Percentiles rank a stretch among this genome's conserved stretches.
These are phyloP conservation scores for Acanthosepion pharaonis DNA, from an alignment of 2,888 invertebrate species.

Conservation along the genomic window DNA sequence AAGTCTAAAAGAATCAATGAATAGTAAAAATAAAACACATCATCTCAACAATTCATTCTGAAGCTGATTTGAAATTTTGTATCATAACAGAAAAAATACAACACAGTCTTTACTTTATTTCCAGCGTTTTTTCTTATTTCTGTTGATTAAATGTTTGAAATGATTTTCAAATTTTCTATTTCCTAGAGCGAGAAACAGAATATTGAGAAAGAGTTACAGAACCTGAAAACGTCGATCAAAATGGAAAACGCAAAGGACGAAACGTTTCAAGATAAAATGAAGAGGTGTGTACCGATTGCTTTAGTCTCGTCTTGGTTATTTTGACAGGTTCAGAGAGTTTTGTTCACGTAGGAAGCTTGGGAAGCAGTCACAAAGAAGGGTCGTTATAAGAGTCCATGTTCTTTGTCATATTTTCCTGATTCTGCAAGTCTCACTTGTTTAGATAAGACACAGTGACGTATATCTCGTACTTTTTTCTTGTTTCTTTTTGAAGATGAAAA, in stretches of 20 bases:
- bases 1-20: too few relatives aligned
- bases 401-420: background rate
- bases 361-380: background rate
- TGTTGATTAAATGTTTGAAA: background rate
- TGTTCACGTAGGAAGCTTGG: background rate
- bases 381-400: background rate
- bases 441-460: background rate
- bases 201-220: background rate
- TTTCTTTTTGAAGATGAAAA: background rate
- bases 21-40: too few relatives aligned
- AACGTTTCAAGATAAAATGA: background rate
- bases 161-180: background rate
- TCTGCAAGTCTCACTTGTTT: background rate
- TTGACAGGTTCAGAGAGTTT: background rate
- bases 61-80: too few relatives aligned
- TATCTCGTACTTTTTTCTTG: background rate
- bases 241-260: background rate
- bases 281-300: background rate
- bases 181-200: background rate
- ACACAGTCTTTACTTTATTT: too few relatives aligned
- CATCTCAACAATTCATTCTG: too few relatives aligned
- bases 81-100: too few relatives aligned
- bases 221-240: background rate
- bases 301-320: background rate
- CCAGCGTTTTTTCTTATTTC: background rate